phyloP scores from a whole-genome alignment of 2,797 vertebrate species.

The Sorex maritimensis region DNA sequence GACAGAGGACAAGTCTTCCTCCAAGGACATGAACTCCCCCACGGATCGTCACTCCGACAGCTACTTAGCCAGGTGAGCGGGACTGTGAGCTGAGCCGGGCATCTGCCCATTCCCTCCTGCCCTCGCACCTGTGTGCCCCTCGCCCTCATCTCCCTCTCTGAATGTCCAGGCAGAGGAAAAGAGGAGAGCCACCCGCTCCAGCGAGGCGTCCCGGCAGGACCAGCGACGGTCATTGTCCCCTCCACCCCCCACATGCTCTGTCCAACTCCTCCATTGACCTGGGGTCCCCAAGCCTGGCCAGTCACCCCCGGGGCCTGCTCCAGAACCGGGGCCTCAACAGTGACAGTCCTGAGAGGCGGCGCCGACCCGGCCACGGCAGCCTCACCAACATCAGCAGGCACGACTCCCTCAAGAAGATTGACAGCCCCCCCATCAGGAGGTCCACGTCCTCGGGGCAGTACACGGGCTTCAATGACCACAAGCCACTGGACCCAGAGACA shows the following conservation, averaged over 20 bases:
- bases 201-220: slow-evolving; percentile 95
- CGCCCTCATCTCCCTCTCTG: slow-evolving; percentile 63
- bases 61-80: slow-evolving; percentile 94
- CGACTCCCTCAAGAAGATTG: slow-evolving; percentile 97
- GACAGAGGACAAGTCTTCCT: slow-evolving; percentile 96
- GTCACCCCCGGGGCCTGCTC: slow-evolving; percentile 95
- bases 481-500: slow-evolving; percentile 97
- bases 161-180: slow-evolving; percentile 94
- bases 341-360: slow-evolving; percentile 96
- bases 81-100: background rate
- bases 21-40: slow-evolving; percentile 96
- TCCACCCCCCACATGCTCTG: slow-evolving; percentile 93
- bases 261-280: slow-evolving; percentile 93
- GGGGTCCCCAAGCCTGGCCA: slow-evolving; percentile 93
- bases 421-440: slow-evolving; percentile 98
- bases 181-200: slow-evolving; percentile 94
- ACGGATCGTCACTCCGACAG: slow-evolving; percentile 95
- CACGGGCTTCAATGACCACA: slow-evolving; percentile 95
- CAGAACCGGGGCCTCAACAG: slow-evolving; percentile 93
- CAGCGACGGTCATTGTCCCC: slow-evolving; percentile 94
- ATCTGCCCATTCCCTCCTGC: background rate
- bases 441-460: slow-evolving; percentile 99
- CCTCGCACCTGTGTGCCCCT: background rate
- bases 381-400: slow-evolving; percentile 97
- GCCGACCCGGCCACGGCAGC: slow-evolving; percentile 95